A percentile compares a stretch with the other conserved stretches of the same genome.
These are phyloP conservation scores for Ridgeia piscesae DNA, from an alignment of 1,140 invertebrate species.

Conservation along the genomic window DNA sequence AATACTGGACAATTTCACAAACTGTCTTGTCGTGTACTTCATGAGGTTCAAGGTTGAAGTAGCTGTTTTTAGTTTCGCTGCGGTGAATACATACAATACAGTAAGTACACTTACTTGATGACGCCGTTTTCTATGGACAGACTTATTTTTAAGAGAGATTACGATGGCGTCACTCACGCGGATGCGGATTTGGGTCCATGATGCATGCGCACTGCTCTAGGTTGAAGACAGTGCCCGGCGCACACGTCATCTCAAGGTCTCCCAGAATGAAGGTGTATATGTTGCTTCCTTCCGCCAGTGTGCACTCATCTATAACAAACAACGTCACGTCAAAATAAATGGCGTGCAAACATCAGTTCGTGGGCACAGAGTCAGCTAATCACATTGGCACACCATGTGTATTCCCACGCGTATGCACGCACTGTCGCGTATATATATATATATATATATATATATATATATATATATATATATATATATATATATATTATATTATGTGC, in stretches of 20 bases:
- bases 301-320: not conserved
- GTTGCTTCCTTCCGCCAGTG: not conserved
- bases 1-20: too few species aligned
- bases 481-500: too few species aligned
- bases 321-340: not conserved
- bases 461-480: not conserved
- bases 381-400: too few species aligned
- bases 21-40: too few species aligned
- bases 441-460: not conserved
- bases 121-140: too few species aligned
- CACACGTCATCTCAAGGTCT: not conserved
- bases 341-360: too few species aligned
- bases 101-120: too few species aligned
- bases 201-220: not conserved
- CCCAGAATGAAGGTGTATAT: not conserved
- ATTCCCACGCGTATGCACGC: not conserved
- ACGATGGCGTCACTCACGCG: not conserved
- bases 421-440: not conserved
- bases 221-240: not conserved
- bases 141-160: not conserved
- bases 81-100: too few species aligned
- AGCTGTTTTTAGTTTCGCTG: too few species aligned
- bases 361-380: too few species aligned
- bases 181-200: not conserved
- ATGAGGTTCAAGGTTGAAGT: too few species aligned